Percentiles rank a stretch among this genome's conserved stretches.
Evolutionary conservation across 1,140 invertebrate genomes (phyloP).

Genomic region (Acromyrmex heyeri): DNA sequence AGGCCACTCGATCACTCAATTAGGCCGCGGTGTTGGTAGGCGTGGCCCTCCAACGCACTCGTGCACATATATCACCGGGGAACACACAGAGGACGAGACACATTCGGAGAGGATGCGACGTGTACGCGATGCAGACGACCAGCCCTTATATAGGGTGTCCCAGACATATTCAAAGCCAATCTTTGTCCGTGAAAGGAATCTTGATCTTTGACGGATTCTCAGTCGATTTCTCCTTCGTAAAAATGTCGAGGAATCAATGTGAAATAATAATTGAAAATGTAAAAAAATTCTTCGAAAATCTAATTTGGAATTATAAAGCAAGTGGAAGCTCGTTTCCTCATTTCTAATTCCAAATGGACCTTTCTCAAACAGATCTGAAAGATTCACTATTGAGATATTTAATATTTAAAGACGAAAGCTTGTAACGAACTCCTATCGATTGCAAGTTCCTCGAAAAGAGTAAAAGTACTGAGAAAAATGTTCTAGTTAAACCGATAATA

Average conservation of each 20-base stretch:
- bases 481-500: too few relatives aligned
- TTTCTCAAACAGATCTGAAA: background rate
- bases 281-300: background rate
- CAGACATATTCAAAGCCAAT: background rate
- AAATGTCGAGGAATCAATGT: background rate
- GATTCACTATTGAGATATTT: background rate
- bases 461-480: too few relatives aligned
- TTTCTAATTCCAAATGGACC: background rate
- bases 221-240: background rate
- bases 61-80: slow-evolving; percentile 81
- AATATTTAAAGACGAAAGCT: background rate
- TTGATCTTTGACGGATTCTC: background rate
- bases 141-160: slow-evolving; percentile 46
- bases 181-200: background rate
- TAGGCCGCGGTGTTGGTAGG: slow-evolving; percentile 84
- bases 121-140: slow-evolving; percentile 29
- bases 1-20: slow-evolving; percentile 86
- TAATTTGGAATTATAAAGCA: background rate
- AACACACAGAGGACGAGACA: slow-evolving; percentile 71
- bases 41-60: slow-evolving; percentile 82
- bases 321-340: background rate
- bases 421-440: background rate
- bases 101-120: slow-evolving; percentile 47
- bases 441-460: background rate
- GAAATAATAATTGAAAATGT: background rate